Base-by-base conservation (phyloP, 2,113 vertebrate genomes). In the Tragelaphus imberbis region DNA sequence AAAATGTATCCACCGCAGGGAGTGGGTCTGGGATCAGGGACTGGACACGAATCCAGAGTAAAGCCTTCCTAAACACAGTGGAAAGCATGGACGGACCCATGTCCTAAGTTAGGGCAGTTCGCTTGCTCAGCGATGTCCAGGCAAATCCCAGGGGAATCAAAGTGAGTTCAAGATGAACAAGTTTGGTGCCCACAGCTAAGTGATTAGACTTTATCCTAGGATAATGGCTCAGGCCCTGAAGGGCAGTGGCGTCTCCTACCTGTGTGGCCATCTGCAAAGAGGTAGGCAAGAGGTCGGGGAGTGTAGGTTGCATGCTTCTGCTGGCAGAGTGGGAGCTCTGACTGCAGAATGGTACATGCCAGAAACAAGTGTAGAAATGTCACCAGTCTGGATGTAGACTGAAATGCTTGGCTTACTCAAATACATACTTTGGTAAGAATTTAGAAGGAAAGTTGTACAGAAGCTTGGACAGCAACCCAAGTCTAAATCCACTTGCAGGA, bases 381-480 rank as follows among this genome's bases (percentile, higher is more conserved):
- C n/a, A 7, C 40, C 86, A 80, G 28, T 92, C 47, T 68, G 40
- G 36, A 36, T 59, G 40, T 17, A 2, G 63, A 33, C 65, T 92
- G 59, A 75, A 96, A 88, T 96, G 16, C 8, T 82, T 56, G 91
- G 36, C 53, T 92, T 84, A 47, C 81, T 91, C 59, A 75, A 75
- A 85, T 84, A 65, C 28, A 58, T 5, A 81, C 65, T 90, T 92
- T 85, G 40, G 12, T 94, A 61, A 85, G 59, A 94, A 81, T 84
- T 71, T 40, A 92, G 49, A 44, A 63, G 47, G 63, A 90, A 53
- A 91, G 80, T 84, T 59, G 49, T 55, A 58, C 53, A 84, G 82
- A 97, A 87, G 25, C n/a, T 89, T 95, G 77, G 95, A 95, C 94
- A 95, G 56, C 80, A 93, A 86, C 88, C 75, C 86, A 80, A 92